phyloP scores from a whole-genome alignment of 2,113 vertebrate genomes.

The Rhinogobius similis region DNA sequence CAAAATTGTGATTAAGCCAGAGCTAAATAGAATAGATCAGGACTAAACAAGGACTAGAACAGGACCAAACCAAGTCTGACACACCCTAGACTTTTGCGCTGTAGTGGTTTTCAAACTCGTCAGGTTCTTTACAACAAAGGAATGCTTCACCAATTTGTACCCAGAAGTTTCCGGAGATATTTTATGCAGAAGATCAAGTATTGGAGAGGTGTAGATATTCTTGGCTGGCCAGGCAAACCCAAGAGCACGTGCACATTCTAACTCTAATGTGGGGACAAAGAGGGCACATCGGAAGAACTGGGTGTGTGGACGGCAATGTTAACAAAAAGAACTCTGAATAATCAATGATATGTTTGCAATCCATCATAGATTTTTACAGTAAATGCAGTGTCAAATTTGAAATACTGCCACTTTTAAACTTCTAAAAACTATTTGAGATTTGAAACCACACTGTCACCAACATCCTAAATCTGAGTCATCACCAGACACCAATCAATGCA shows the following conservation, averaged over 20 bases:
- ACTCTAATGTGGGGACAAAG: neutral
- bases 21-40: too few species aligned
- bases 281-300: neutral
- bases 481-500: constrained; percentile 36
- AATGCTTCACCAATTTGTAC: neutral
- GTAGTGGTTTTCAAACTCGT: neutral
- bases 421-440: neutral
- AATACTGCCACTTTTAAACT: neutral
- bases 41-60: too few species aligned
- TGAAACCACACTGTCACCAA: constrained; percentile 30
- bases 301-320: neutral
- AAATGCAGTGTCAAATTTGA: too few species aligned
- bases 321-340: neutral
- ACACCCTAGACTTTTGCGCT: too few species aligned
- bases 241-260: neutral
- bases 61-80: too few species aligned
- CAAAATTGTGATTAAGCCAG: too few species aligned
- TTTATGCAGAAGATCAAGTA: neutral
- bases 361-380: too few species aligned
- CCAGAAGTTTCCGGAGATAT: too few species aligned
- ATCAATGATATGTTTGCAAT: too few species aligned
- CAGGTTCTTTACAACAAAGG: neutral
- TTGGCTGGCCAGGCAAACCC: too few species aligned
- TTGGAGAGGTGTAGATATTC: neutral
- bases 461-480: constrained; percentile 13